These are phyloP conservation scores for Bombus sylvicola DNA, from an alignment of 1,140 invertebrate species.

Conservation along the genomic window DNA sequence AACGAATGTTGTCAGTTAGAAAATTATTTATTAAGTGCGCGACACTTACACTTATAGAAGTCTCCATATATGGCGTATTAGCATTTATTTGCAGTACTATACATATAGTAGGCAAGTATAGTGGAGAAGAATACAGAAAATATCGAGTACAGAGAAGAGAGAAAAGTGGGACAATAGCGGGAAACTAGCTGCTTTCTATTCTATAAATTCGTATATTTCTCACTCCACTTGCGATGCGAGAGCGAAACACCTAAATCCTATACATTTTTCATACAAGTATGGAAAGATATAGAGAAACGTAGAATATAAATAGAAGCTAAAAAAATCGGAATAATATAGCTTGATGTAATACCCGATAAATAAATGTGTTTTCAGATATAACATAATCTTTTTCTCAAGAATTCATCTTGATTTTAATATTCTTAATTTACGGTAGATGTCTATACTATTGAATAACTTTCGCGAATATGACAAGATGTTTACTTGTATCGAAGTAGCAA, in stretches of 20 bases:
- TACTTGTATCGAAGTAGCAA: not conserved
- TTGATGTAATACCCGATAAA: not conserved
- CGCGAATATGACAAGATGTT: not conserved
- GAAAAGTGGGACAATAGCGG: slow-evolving; percentile 9
- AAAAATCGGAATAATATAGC: not conserved
- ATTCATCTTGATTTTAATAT: not conserved
- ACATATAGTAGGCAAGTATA: not conserved
- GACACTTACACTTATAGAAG: no score
- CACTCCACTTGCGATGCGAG: not conserved
- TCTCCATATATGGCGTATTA: not conserved
- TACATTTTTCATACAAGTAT: slow-evolving; percentile 16
- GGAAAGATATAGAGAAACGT: not conserved
- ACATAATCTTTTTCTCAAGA: not conserved
- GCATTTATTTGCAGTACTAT: not conserved
- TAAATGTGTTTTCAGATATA: not conserved
- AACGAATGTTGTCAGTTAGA: no score
- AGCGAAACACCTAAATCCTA: not conserved
- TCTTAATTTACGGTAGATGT: no score
- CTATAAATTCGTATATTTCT: slow-evolving; percentile 30
- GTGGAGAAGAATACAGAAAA: not conserved
- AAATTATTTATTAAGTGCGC: no score
- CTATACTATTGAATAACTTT: no score
- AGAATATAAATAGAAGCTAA: not conserved
- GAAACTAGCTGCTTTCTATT: slow-evolving; percentile 6
- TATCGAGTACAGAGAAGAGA: not conserved